phyloP scores from a whole-genome alignment of 2,888 invertebrate species.

The Rhyacophila evoluta region DNA sequence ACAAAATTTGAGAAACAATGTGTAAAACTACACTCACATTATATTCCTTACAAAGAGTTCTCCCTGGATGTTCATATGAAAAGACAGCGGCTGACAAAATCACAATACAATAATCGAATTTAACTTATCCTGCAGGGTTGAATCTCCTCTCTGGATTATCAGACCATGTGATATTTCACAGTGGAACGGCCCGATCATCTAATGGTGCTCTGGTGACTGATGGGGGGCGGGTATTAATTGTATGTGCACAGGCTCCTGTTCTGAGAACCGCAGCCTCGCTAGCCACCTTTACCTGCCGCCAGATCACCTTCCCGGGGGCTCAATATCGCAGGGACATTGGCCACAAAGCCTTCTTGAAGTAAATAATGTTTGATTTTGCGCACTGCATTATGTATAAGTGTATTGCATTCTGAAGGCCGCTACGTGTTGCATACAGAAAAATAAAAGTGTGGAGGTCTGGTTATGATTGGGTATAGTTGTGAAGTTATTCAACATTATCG shows the following conservation, averaged over 20 bases:
- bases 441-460: no score
- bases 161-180: slow-evolving; percentile 82
- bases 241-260: slow-evolving; percentile 77
- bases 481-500: no score
- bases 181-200: slow-evolving; percentile 78
- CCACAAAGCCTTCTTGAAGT: slow-evolving; percentile 87
- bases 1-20: no score
- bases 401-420: not conserved
- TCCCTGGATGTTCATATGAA: no score
- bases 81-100: no score
- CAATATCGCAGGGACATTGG: slow-evolving; percentile 93
- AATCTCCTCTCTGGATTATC: slow-evolving; percentile 67
- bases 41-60: no score
- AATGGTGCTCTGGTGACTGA: slow-evolving; percentile 79
- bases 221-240: slow-evolving; percentile 90
- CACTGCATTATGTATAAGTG: not conserved
- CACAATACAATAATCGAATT: not conserved
- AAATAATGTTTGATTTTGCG: slow-evolving; percentile 54
- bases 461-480: no score
- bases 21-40: no score
- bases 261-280: slow-evolving; percentile 79
- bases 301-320: slow-evolving; percentile 85
- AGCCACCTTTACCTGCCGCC: slow-evolving; percentile 79
- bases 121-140: slow-evolving; percentile 65
- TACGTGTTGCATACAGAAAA: no score